Conservation (phyloP, 2,888 invertebrate species). For the Tipula helvola region DNA sequence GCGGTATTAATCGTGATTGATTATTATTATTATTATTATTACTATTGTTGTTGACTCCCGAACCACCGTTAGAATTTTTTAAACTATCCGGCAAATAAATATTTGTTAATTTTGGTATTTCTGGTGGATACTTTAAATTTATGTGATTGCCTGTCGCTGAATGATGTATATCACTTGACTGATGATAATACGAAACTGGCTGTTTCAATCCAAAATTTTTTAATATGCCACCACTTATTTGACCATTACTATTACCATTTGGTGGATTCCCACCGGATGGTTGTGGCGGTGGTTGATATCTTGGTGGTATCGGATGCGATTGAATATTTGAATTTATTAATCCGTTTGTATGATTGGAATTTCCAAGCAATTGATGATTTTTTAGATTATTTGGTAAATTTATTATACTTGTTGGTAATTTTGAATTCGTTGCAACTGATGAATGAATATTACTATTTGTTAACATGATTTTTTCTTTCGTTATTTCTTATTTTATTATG, state of each 20-base stretch:
- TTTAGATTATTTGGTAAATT: not conserved
- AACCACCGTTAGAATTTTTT: constrained; percentile 21
- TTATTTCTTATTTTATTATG: constrained; percentile 29
- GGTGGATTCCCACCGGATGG: constrained; percentile 42
- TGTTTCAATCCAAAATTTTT: constrained; percentile 36
- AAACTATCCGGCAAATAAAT: constrained; percentile 35
- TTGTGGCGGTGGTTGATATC: constrained; percentile 66
- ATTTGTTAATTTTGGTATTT: constrained; percentile 34
- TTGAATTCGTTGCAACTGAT: not conserved
- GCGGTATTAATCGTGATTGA: constrained; percentile 15
- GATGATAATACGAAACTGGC: constrained; percentile 13
- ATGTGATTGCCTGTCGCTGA: constrained; percentile 22
- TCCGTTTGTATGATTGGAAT: not conserved
- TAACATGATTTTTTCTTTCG: constrained; percentile 10
- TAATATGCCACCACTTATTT: constrained; percentile 51
- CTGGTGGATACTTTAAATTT: constrained; percentile 35
- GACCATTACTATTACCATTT: constrained; percentile 18
- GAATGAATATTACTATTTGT: not conserved
- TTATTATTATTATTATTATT: constrained; percentile 13
- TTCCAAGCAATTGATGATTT: not conserved
- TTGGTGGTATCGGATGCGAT: constrained; percentile 44
- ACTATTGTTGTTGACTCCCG: not conserved
- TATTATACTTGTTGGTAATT: constrained; percentile 7
- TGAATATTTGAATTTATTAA: not conserved
- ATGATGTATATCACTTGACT: constrained; percentile 14